These are phyloP conservation scores for Deilephila elpenor DNA, from an alignment of 2,888 invertebrate species.

Conservation along the genomic window DNA sequence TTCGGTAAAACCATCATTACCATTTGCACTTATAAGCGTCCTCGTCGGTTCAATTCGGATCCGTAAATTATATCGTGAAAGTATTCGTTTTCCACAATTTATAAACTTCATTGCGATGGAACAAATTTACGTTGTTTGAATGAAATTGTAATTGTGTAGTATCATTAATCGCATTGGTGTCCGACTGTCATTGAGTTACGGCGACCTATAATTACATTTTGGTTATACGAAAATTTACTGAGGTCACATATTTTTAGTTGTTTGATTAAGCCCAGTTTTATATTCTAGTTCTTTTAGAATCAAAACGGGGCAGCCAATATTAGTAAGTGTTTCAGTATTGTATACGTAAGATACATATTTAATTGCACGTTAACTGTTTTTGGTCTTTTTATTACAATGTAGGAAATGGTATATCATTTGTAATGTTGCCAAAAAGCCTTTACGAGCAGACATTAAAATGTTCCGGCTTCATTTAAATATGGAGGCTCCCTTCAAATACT, in stretches of 20 bases:
- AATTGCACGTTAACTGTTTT: not conserved
- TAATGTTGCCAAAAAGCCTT: not conserved
- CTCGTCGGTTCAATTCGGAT: conserved; percentile 59
- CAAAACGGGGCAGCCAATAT: not conserved
- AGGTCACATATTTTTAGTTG: conserved; percentile 52
- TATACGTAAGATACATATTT: not conserved
- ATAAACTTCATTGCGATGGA: not conserved
- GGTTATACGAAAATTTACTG: conserved; percentile 22
- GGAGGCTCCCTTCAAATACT: conserved; percentile 19
- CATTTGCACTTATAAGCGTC: conserved; percentile 33
- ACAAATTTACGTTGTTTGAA: not conserved
- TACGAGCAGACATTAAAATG: not conserved
- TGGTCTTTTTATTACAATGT: not conserved
- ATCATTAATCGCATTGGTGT: not conserved
- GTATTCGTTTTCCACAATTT: not conserved
- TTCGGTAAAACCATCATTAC: conserved; percentile 6
- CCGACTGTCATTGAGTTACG: conserved; percentile 3
- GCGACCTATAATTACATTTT: not conserved
- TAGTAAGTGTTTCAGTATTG: not conserved
- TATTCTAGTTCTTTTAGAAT: not conserved
- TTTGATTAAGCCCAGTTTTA: conserved; percentile 34
- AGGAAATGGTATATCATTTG: not conserved
- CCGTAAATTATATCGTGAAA: conserved; percentile 43
- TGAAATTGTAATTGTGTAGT: not conserved
- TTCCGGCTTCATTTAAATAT: conserved; percentile 8